Evolutionary conservation across 2,797 vertebrate genomes (phyloP).

Genomic region (Halcyon badia): DNA sequence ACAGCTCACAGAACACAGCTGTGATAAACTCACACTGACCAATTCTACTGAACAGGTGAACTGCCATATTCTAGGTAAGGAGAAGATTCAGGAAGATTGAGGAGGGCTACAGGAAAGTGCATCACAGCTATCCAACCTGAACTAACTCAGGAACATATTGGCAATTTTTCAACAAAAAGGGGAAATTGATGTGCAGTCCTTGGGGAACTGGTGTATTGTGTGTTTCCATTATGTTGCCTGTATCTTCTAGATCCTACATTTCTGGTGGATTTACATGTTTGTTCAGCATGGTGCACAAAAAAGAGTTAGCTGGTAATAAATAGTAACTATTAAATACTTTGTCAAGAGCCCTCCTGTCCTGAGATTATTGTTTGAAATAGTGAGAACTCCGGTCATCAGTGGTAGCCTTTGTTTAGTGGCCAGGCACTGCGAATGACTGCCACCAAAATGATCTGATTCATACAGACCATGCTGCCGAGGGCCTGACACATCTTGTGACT

Average conservation of each 20-base stretch:
- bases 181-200: neutral
- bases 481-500: neutral
- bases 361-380: neutral
- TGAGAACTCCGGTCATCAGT: neutral
- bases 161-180: neutral
- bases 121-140: neutral
- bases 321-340: neutral
- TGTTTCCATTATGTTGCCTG: neutral
- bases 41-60: neutral
- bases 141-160: neutral
- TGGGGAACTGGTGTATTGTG: neutral
- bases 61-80: neutral
- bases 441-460: fast-evolving
- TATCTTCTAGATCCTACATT: neutral
- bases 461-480: neutral
- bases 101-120: neutral
- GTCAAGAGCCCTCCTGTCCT: neutral
- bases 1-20: neutral
- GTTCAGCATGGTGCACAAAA: neutral
- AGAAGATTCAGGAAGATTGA: neutral
- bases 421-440: fast-evolving
- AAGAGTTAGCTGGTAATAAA: neutral
- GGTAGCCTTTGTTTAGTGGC: neutral
- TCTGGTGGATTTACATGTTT: neutral
- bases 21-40: neutral